These are phyloP conservation scores for Pogonognathellus flavescens DNA, from an alignment of 1,140 invertebrate genomes.

Conservation along the genomic window DNA sequence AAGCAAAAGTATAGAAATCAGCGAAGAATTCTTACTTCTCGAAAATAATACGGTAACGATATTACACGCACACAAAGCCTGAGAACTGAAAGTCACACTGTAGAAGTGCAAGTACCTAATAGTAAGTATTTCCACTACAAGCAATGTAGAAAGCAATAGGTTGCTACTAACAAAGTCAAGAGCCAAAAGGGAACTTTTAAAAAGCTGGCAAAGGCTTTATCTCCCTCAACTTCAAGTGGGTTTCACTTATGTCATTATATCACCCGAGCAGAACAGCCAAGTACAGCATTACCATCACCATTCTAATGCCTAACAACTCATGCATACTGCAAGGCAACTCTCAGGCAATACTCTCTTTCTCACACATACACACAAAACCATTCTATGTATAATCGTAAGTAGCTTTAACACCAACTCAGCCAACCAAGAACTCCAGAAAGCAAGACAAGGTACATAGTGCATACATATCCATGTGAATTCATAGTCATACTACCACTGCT, in stretches of 20 bases:
- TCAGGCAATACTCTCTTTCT: background rate
- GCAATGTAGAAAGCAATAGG: too few relatives aligned
- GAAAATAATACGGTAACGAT: background rate
- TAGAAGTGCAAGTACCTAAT: too few relatives aligned
- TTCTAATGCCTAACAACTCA: constrained; percentile 7
- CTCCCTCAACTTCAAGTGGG: constrained; percentile 37
- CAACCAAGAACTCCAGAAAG: background rate
- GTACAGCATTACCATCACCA: constrained; percentile 45
- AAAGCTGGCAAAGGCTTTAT: constrained; percentile 44
- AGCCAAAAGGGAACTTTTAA: constrained; percentile 45
- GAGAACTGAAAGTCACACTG: too few relatives aligned
- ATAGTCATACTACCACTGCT: too few relatives aligned
- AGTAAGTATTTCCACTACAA: too few relatives aligned
- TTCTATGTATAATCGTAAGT: background rate
- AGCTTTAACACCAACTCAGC: background rate
- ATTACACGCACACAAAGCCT: too few relatives aligned
- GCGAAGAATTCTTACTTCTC: background rate
- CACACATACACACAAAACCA: constrained; percentile 19
- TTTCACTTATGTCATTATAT: constrained; percentile 50
- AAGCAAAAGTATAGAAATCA: background rate
- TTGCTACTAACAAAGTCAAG: background rate
- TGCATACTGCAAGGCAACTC: background rate
- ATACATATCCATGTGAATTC: background rate
- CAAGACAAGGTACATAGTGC: background rate
- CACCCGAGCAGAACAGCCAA: constrained; percentile 37